Percentiles rank a stretch among this genome's conserved stretches.
Conservation (phyloP, 2,888 invertebrate genomes). For the Lottia gigantea region DNA sequence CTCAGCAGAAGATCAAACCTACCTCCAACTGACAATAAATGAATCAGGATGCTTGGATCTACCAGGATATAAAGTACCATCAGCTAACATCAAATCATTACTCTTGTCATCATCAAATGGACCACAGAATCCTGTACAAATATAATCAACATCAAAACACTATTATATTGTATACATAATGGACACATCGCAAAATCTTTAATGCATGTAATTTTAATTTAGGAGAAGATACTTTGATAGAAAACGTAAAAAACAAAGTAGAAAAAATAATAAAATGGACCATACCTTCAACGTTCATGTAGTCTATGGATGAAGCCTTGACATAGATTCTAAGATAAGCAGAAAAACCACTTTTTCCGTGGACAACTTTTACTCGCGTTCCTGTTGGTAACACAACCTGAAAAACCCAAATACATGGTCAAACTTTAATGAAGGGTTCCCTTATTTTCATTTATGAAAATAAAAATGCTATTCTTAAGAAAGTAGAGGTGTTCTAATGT, state of each 20-base stretch:
- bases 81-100: constrained; percentile 34
- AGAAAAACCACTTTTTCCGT: constrained; percentile 23
- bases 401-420: background rate
- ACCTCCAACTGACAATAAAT: constrained; percentile 37
- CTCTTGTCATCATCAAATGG: constrained; percentile 34
- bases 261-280: no score
- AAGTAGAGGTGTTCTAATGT: no score
- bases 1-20: constrained; percentile 1
- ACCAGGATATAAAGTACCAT: constrained; percentile 29
- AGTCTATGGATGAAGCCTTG: constrained; percentile 42
- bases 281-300: constrained; percentile 38
- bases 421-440: no score
- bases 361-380: constrained; percentile 31
- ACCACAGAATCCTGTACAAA: constrained; percentile 40
- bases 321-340: constrained; percentile 42
- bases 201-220: no score
- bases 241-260: no score
- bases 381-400: constrained; percentile 45
- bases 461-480: no score
- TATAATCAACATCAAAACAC: background rate
- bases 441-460: no score
- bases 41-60: constrained; percentile 18
- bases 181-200: no score
- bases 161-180: background rate
- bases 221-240: no score